A percentile compares a stretch with the other conserved stretches of the same genome.
Conservation (phyloP, 2,797 vertebrate species). For the Chelonia mydas region DNA sequence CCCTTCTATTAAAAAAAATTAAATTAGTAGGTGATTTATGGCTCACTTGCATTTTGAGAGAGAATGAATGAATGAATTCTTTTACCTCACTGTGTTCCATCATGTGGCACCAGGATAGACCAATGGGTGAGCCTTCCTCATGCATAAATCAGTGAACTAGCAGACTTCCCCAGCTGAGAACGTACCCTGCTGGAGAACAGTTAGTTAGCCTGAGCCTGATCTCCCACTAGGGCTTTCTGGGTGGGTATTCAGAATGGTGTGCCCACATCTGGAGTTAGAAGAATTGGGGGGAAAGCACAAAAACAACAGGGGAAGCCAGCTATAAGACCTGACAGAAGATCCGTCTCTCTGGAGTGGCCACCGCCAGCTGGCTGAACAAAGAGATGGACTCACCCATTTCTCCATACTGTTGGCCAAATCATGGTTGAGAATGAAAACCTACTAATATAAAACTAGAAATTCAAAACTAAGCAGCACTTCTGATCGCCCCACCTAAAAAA, state of each 20-base stretch:
- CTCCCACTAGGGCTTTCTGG: too few species aligned
- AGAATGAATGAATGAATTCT: slow-evolving; percentile 40
- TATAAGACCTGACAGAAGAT: neutral
- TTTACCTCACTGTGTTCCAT: neutral
- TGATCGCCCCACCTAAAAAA: neutral
- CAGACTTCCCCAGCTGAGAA: too few species aligned
- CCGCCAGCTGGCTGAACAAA: neutral
- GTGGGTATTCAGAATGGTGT: too few species aligned
- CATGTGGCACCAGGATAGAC: slow-evolving; percentile 37
- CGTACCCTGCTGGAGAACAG: too few species aligned
- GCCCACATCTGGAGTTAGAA: too few species aligned
- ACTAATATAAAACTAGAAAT: neutral
- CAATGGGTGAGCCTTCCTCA: neutral
- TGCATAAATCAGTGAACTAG: neutral
- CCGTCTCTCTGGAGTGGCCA: neutral
- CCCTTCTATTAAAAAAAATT: slow-evolving; percentile 49
- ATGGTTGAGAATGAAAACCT: neutral
- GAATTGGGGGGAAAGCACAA: neutral
- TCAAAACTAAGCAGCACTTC: fast-evolving
- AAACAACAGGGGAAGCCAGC: neutral
- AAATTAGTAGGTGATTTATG: slow-evolving; percentile 51
- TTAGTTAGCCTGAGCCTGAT: too few species aligned
- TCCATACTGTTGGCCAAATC: neutral
- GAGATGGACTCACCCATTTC: neutral
- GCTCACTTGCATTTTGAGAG: slow-evolving; percentile 47